These are phyloP conservation scores for Villa cingulata DNA, from an alignment of 2,888 invertebrate species.

Conservation along the genomic window DNA sequence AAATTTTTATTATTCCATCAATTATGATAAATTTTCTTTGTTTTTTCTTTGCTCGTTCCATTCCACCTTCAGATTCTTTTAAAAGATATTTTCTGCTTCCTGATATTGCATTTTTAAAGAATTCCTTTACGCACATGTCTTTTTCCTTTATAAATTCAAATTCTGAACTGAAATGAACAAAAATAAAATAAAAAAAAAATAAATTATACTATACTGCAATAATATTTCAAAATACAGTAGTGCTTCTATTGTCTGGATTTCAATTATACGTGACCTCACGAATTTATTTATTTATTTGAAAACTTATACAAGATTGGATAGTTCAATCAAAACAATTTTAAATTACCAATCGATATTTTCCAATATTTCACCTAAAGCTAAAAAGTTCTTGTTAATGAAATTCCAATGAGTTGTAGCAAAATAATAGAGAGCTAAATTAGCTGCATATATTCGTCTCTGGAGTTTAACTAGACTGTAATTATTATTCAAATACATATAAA, in stretches of 20 bases:
- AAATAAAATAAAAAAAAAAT: too few relatives aligned
- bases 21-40: too few relatives aligned
- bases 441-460: conserved; percentile 66
- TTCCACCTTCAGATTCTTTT: conserved; percentile 23
- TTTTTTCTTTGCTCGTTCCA: not conserved
- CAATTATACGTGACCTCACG: too few relatives aligned
- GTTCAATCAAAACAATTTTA: too few relatives aligned
- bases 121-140: conserved; percentile 22
- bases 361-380: conserved; percentile 40
- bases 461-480: conserved; percentile 57
- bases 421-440: conserved; percentile 55
- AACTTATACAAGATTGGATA: too few relatives aligned
- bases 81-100: conserved; percentile 30
- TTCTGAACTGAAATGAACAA: not conserved
- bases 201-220: too few relatives aligned
- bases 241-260: too few relatives aligned
- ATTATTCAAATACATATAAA: too few relatives aligned
- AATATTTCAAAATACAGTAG: too few relatives aligned
- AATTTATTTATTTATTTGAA: too few relatives aligned
- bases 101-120: conserved; percentile 23
- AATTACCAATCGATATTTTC: conserved; percentile 38
- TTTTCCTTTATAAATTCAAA: conserved; percentile 4
- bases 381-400: conserved; percentile 51
- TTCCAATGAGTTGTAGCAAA: conserved; percentile 67
- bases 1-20: too few relatives aligned